Base-by-base conservation (phyloP, 1,140 invertebrate genomes). In the Muscidifurax raptorellus region DNA sequence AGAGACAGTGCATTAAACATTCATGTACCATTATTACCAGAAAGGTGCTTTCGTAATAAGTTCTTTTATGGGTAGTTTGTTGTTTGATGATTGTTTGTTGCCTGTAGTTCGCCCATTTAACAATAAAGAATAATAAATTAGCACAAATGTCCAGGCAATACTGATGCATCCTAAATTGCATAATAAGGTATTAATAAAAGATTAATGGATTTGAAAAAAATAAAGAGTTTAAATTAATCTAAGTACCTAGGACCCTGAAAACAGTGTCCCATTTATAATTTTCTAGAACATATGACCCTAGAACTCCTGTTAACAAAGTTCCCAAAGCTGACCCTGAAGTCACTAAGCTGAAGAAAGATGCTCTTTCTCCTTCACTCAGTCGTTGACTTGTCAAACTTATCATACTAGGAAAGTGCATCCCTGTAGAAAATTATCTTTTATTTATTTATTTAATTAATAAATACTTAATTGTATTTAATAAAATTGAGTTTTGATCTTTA, bases 351-450 rank as follows among this genome's bases (percentile, higher is more conserved):
- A 96, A 96, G 85, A 96, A 96, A 71, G 95, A 95, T 36, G 95
- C 95, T 87, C 96, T 94, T 88, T 96, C 95, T 64, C 93, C 93
- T 86, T 95, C 94, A 47, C 93, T 93, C 78, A 96, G 92, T 90
- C 95, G 94, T 90, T 95, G 94, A 87, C 96, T 96, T 32, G 96
- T 95, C 22, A 97, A 90, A 88, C 95, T 96, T 59, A 96, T 96
- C 93, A 96, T 94, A 88, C 95, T 95, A 64, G 96, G 96, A 92
- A 96, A 96, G 91, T 96, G 96, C 91, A 96, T 94, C 93, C 95
- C 92, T 93, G 84, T 28, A 90, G 87, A 82, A 80, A 71, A 84
- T 27, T 77, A 9, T n/a, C 75, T 83, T 47, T 82, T 80, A 78
- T 69, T 83, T 59, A 82, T 25, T 78, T 74, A 75, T 13, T 72